phyloP scores from a whole-genome alignment of 2,888 invertebrate genomes.

The Lycia hirtaria region DNA sequence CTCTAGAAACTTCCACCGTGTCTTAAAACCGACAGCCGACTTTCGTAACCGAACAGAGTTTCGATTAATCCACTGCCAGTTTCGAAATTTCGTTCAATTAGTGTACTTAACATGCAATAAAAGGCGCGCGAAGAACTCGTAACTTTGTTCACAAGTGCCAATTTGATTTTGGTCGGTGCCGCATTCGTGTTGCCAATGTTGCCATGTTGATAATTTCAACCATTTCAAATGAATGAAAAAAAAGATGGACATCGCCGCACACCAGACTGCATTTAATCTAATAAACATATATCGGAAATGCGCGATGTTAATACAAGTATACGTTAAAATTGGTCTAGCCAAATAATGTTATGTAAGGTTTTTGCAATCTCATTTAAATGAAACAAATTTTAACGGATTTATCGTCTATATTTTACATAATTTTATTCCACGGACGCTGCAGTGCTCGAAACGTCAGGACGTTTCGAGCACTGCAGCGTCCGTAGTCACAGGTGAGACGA shows the following conservation, averaged over 20 bases:
- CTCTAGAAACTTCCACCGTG: slow-evolving; percentile 46
- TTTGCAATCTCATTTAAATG: too few relatives aligned
- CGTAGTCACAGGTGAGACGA: too few relatives aligned
- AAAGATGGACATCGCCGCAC: neutral
- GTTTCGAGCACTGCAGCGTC: too few relatives aligned
- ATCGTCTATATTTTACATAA: too few relatives aligned
- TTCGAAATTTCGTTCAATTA: slow-evolving; percentile 56
- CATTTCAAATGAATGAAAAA: neutral
- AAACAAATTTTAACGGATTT: too few relatives aligned
- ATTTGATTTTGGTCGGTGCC: slow-evolving; percentile 59
- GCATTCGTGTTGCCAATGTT: slow-evolving; percentile 33
- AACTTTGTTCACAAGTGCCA: slow-evolving; percentile 75
- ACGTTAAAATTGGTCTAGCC: too few relatives aligned
- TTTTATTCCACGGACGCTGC: too few relatives aligned
- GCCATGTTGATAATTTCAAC: slow-evolving; percentile 39
- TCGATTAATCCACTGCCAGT: slow-evolving; percentile 47
- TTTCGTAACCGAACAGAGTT: slow-evolving; percentile 65
- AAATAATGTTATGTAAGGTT: too few relatives aligned
- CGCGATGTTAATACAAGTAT: too few relatives aligned
- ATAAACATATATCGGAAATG: neutral
- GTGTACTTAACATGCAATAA: slow-evolving; percentile 79
- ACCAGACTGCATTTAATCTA: neutral
- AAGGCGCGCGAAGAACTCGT: slow-evolving; percentile 63
- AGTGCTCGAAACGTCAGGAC: too few relatives aligned
- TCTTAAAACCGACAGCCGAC: slow-evolving; percentile 58